These are phyloP conservation scores for Brachyptera putata DNA, from an alignment of 2,888 invertebrate genomes.

Conservation along the genomic window DNA sequence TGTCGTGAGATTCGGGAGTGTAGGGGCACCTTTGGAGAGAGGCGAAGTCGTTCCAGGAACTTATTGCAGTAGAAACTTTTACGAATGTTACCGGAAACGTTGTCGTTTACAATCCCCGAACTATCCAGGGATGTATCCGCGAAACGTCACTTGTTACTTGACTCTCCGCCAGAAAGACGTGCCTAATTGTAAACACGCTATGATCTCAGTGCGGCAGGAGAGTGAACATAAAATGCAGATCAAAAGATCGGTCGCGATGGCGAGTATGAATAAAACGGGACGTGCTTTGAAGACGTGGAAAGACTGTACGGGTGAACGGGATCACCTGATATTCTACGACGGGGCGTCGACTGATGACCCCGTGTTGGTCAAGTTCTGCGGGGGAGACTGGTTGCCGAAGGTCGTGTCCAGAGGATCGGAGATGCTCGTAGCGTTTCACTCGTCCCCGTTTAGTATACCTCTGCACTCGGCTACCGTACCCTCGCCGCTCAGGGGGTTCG, in stretches of 20 bases:
- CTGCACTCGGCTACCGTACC: slow-evolving; percentile 62
- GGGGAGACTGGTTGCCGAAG: slow-evolving; percentile 78
- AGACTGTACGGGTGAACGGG: slow-evolving; percentile 76
- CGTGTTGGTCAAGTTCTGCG: slow-evolving; percentile 81
- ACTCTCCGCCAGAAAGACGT: slow-evolving; percentile 79
- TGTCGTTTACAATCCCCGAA: slow-evolving; percentile 87
- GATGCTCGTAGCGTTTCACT: slow-evolving; percentile 84
- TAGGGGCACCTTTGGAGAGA: slow-evolving; percentile 71
- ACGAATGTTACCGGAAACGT: slow-evolving; percentile 78
- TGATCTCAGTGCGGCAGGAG: slow-evolving; percentile 80
- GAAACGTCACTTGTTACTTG: slow-evolving; percentile 90
- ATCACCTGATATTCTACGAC: slow-evolving; percentile 82
- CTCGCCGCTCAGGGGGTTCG: slow-evolving; percentile 69
- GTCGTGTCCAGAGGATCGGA: slow-evolving; percentile 72
- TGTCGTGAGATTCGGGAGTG: slow-evolving; percentile 61
- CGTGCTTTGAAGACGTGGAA: slow-evolving; percentile 74
- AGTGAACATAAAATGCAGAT: slow-evolving; percentile 69
- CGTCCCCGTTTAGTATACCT: slow-evolving; percentile 78
- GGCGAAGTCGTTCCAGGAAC: slow-evolving; percentile 72
- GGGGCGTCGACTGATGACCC: slow-evolving; percentile 78
- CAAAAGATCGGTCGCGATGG: slow-evolving; percentile 48
- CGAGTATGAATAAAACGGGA: slow-evolving; percentile 46
- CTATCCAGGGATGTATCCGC: slow-evolving; percentile 60
- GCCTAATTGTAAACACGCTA: slow-evolving; percentile 85
- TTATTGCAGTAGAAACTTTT: slow-evolving; percentile 78